phyloP scores from a whole-genome alignment of 2,797 vertebrate genomes.

The Cyprinodon diabolis region DNA sequence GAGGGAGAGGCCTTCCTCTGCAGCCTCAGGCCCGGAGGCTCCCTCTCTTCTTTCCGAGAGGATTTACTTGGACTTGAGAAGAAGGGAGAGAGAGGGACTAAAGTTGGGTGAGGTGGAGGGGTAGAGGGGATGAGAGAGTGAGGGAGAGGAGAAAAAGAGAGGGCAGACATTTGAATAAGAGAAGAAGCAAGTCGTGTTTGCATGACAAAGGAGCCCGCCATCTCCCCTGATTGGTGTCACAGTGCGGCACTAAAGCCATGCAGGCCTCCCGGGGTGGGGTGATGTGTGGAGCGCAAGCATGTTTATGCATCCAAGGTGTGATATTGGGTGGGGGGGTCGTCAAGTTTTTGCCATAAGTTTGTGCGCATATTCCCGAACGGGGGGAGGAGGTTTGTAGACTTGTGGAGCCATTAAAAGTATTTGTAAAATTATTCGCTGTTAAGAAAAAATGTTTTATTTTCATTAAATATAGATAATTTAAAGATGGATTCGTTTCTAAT shows the following conservation, averaged over 20 bases:
- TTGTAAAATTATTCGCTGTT: background rate
- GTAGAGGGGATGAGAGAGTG: conserved; percentile 65
- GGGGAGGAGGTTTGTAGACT: conserved; percentile 26
- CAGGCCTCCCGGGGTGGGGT: conserved; percentile 76
- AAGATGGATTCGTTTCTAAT: background rate
- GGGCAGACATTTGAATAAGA: conserved; percentile 86
- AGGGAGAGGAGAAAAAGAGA: conserved; percentile 73
- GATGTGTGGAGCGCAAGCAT: conserved; percentile 81
- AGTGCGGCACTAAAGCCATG: conserved; percentile 81
- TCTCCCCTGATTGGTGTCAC: conserved; percentile 88
- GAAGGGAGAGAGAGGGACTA: conserved; percentile 62
- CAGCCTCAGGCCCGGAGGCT: conserved; percentile 64
- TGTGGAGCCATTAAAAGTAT: background rate
- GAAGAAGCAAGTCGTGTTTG: conserved; percentile 84
- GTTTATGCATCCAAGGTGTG: conserved; percentile 86
- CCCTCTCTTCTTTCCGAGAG: conserved; percentile 55
- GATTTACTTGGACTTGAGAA: conserved; percentile 85
- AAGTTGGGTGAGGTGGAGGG: conserved; percentile 43
- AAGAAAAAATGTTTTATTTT: background rate
- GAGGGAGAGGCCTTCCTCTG: conserved; percentile 76
- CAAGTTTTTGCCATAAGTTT: conserved; percentile 63
- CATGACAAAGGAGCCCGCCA: conserved; percentile 86
- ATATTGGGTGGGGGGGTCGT: conserved; percentile 68
- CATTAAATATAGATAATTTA: background rate
- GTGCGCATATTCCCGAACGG: conserved; percentile 56